These are phyloP conservation scores for Drosophila willistoni DNA, from an alignment of 1,140 invertebrate species.

Conservation along the genomic window DNA sequence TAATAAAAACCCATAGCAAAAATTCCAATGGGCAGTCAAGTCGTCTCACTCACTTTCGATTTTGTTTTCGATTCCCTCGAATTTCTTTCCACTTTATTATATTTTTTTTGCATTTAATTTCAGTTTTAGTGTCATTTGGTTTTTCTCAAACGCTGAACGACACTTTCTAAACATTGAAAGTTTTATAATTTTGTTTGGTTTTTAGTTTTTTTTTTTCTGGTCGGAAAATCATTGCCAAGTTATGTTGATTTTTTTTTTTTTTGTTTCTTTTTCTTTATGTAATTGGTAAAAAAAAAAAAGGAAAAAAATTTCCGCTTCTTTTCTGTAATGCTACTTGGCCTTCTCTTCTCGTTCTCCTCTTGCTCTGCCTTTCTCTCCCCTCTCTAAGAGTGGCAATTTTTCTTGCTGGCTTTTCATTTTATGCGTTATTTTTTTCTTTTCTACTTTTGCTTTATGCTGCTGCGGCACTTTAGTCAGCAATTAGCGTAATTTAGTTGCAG, in stretches of 20 bases:
- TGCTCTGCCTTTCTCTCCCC: conserved; percentile 12
- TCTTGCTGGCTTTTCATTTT: conserved; percentile 46
- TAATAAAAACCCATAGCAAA: conserved; percentile 32
- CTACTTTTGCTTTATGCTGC: conserved; percentile 5
- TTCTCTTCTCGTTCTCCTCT: conserved; percentile 2
- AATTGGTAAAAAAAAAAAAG: conserved; percentile 33
- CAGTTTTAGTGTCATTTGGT: conserved; percentile 48
- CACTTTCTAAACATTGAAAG: conserved; percentile 65
- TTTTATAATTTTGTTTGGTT: conserved; percentile 21
- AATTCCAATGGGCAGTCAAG: conserved; percentile 44
- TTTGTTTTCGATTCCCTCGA: conserved; percentile 67
- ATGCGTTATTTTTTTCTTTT: conserved; percentile 26
- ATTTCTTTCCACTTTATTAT: conserved; percentile 45
- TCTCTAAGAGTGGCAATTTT: conserved; percentile 26
- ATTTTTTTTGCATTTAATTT: conserved; percentile 52
- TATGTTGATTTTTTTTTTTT: conserved; percentile 10
- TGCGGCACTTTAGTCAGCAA: conserved; percentile 51
- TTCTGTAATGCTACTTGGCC: conserved; percentile 15
- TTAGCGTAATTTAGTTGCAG: conserved; percentile 80
- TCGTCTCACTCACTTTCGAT: conserved; percentile 48
- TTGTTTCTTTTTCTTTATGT: conserved; percentile 30
- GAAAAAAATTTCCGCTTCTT: conserved; percentile 10
- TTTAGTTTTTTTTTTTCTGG: neutral
- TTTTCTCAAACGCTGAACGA: conserved; percentile 18
- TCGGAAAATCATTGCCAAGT: conserved; percentile 62